Evolutionary conservation across 1,140 invertebrate species (phyloP).

Genomic region (Penaeus vannamei): DNA sequence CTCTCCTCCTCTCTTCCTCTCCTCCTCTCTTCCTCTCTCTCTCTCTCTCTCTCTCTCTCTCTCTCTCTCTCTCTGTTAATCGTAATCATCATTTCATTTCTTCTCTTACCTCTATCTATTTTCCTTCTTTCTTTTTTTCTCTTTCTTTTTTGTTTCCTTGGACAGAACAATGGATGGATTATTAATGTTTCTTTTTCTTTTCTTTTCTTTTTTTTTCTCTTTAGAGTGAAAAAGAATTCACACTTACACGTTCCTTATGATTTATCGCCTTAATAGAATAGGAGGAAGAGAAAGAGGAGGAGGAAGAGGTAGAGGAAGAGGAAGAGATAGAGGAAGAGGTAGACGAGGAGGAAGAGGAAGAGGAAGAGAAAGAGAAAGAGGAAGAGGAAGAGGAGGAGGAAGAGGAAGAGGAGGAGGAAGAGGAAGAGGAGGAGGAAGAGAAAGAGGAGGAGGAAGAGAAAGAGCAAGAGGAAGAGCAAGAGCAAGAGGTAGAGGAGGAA

Average conservation of each 20-base stretch:
- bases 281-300: neutral
- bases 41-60: conserved; percentile 29
- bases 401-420: neutral
- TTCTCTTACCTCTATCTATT: neutral
- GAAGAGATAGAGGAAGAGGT: neutral
- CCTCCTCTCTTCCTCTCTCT: conserved; percentile 30
- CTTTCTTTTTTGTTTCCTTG: no score
- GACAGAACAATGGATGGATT: no score
- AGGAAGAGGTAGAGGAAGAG: neutral
- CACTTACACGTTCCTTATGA: no score
- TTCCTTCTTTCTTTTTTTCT: neutral
- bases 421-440: neutral
- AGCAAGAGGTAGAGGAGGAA: no score
- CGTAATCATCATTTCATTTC: no score
- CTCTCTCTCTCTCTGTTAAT: neutral
- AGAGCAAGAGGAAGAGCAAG: neutral
- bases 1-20: neutral
- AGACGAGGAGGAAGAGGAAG: neutral
- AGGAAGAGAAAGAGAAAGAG: neutral
- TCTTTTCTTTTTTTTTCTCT: no score
- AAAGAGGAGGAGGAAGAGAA: neutral
- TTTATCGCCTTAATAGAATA: no score
- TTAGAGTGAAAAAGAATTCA: no score
- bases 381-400: neutral
- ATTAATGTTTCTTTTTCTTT: no score